These are phyloP conservation scores for Pyrrhosoma nymphula DNA, from an alignment of 2,888 invertebrate species.

Conservation along the genomic window DNA sequence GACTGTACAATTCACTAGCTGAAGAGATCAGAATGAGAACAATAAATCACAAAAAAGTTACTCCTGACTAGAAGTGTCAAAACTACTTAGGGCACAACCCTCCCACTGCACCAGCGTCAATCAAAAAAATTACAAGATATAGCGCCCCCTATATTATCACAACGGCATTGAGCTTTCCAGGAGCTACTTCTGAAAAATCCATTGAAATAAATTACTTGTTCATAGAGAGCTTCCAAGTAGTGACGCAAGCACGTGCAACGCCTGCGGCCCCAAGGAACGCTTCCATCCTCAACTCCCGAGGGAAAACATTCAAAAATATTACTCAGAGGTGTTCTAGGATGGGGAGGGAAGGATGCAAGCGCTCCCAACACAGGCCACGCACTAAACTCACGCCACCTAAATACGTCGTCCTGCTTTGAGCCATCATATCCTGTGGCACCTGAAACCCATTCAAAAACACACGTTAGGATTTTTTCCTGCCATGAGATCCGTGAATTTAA, in stretches of 20 bases:
- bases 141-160: slow-evolving; percentile 48
- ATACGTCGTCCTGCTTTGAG: slow-evolving; percentile 31
- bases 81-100: slow-evolving; percentile 32
- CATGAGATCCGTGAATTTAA: slow-evolving; percentile 62
- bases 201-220: slow-evolving; percentile 60
- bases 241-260: not conserved
- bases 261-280: not conserved
- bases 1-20: slow-evolving; percentile 28
- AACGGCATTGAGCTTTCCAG: slow-evolving; percentile 65
- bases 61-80: slow-evolving; percentile 65
- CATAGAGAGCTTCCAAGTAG: slow-evolving; percentile 38
- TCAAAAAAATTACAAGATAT: slow-evolving; percentile 19
- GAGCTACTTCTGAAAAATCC: slow-evolving; percentile 59
- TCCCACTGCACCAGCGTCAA: slow-evolving; percentile 41
- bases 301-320: slow-evolving; percentile 59
- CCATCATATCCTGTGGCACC: slow-evolving; percentile 12
- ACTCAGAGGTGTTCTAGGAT: not conserved
- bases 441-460: slow-evolving; percentile 2
- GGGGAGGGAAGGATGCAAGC: slow-evolving; percentile 20
- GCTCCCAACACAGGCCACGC: not conserved
- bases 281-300: slow-evolving; percentile 33
- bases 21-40: slow-evolving; percentile 60
- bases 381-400: not conserved
- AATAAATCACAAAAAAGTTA: slow-evolving; percentile 65
- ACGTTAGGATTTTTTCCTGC: slow-evolving; percentile 47